These are phyloP conservation scores for Parelbella ahira DNA, from an alignment of 2,888 invertebrate species.

Conservation along the genomic window DNA sequence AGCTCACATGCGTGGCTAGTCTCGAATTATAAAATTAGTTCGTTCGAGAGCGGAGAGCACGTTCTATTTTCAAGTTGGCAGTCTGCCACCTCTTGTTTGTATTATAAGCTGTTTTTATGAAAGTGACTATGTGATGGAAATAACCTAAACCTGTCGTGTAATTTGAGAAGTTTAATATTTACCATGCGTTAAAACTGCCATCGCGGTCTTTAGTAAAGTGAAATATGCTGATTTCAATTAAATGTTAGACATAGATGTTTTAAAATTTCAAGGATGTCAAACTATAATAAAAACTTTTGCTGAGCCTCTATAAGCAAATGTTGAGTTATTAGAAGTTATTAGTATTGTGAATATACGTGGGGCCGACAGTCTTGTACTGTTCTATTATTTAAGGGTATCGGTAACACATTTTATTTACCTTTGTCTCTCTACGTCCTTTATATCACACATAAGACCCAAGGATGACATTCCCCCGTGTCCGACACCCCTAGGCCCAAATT, in stretches of 20 bases:
- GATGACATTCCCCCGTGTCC: conserved; percentile 94
- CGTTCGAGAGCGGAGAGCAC: conserved; percentile 69
- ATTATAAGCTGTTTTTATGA: conserved; percentile 81
- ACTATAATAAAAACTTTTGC: conserved; percentile 23
- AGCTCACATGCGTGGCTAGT: conserved; percentile 41
- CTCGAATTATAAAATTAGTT: conserved; percentile 73
- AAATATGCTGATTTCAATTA: neutral
- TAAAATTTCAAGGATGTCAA: too few relatives aligned
- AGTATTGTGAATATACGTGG: conserved; percentile 40
- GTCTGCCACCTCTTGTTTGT: conserved; percentile 77
- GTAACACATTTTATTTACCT: conserved; percentile 76
- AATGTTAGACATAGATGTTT: neutral
- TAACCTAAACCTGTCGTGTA: conserved; percentile 77
- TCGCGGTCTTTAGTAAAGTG: neutral
- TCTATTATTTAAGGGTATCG: conserved; percentile 40
- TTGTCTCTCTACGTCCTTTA: conserved; percentile 88
- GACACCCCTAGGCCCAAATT: conserved; percentile 96
- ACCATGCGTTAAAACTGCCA: conserved; percentile 6
- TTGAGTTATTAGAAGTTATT: conserved; percentile 1
- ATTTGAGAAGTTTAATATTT: conserved; percentile 52
- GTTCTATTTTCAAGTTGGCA: conserved; percentile 75
- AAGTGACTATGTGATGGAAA: conserved; percentile 78
- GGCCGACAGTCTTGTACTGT: conserved; percentile 47
- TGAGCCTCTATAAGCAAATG: conserved; percentile 30
- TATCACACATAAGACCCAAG: conserved; percentile 91